Conservation (phyloP, 2,113 vertebrate species). For the Pseudonaja textilis region DNA sequence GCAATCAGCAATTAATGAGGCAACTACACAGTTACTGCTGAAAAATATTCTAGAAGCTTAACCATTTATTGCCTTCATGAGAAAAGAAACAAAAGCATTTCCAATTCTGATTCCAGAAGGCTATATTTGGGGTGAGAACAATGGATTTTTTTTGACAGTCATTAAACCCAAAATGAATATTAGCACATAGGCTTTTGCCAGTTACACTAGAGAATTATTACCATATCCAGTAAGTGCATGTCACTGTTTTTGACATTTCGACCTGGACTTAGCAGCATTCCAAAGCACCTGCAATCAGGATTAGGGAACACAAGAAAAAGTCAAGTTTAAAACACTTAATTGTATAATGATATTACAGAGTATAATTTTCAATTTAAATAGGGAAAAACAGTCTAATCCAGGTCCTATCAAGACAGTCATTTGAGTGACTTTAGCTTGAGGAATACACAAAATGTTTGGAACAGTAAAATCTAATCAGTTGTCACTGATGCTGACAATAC, state of each 20-base stretch:
- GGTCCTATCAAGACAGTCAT: conserved; percentile 5
- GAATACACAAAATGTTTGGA: background rate
- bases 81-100: conserved; percentile 26
- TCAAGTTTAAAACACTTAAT: conserved; percentile 18
- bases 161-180: conserved; percentile 27
- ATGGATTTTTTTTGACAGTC: conserved; percentile 23
- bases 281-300: conserved; percentile 86
- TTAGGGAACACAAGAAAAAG: background rate
- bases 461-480: background rate
- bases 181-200: conserved; percentile 5
- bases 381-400: conserved; percentile 8
- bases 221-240: conserved; percentile 98
- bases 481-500: background rate
- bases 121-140: conserved; percentile 33
- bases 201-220: conserved; percentile 66
- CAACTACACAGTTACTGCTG: background rate
- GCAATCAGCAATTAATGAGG: background rate
- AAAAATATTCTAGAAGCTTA: background rate
- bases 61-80: background rate
- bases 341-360: conserved; percentile 30
- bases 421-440: background rate
- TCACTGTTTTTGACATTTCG: conserved; percentile 95
- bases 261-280: conserved; percentile 95
- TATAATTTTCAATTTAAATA: conserved; percentile 53
- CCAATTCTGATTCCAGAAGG: conserved; percentile 18